Evolutionary conservation across 2,888 invertebrate species (phyloP).

Genomic region (Holacanthella duospinosa): DNA sequence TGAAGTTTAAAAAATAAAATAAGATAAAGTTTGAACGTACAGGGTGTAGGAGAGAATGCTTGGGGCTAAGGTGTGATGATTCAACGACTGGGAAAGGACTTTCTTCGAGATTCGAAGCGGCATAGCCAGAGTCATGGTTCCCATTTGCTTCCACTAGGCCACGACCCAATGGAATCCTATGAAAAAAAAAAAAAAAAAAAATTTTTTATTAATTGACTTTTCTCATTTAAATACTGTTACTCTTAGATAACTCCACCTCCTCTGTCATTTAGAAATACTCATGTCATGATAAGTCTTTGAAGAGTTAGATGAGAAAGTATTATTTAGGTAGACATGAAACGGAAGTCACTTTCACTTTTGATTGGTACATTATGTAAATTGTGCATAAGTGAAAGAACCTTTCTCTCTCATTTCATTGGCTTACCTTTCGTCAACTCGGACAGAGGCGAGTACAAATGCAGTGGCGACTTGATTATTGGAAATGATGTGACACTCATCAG

Average conservation of each 20-base stretch:
- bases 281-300: too few species aligned
- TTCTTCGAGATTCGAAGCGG: conserved; percentile 52
- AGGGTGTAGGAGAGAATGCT: conserved; percentile 25
- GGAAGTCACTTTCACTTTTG: too few species aligned
- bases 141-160: conserved; percentile 56
- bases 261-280: too few species aligned
- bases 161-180: background rate
- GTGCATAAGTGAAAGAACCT: too few species aligned
- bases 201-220: background rate
- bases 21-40: too few species aligned
- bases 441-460: conserved; percentile 80
- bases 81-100: conserved; percentile 28
- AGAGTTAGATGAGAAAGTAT: background rate
- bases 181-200: background rate
- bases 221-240: too few species aligned
- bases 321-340: too few species aligned
- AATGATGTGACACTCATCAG: conserved; percentile 68
- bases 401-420: too few species aligned
- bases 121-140: conserved; percentile 75
- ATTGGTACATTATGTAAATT: too few species aligned
- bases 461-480: conserved; percentile 75
- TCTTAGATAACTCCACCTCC: too few species aligned
- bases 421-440: conserved; percentile 50
- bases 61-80: conserved; percentile 32
- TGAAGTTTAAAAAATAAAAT: too few species aligned